Base-by-base conservation (phyloP, 2,888 invertebrate species). In the Aphrophora alni region DNA sequence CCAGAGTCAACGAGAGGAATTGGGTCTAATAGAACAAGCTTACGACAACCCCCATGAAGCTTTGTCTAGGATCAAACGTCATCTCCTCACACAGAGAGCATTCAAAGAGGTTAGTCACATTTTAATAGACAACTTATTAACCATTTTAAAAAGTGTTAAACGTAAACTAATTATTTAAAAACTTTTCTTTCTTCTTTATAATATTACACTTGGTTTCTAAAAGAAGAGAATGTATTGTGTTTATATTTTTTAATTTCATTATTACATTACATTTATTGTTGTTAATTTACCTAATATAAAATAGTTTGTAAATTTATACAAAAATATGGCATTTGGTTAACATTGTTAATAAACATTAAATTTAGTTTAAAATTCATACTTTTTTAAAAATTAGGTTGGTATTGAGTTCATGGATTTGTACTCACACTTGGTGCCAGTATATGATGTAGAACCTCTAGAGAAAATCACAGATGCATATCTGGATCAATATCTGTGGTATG, bases 401-500 rank as follows among this genome's bases (percentile, higher is more conserved):
- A 99, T 99, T 86, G 99, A 99, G 89, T 99, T 99, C 89, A 99
- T 99, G 99, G 99, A 99, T 88, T 91, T 99, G 80, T 99, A 99
- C 90, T 98, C 98, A 82, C 99, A 99, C 87, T 89, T 99, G 83
- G 98, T 99, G 83, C 99, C 99, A 0, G 99, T 99, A 0, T 99
- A 99, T 88, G 99, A 99, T 88, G 98, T 99, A 69, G 99, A 99
- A 87, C 99, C 99, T 0, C 89, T 99, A 79, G 99, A 99, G 89
- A 99, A 99, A 90, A 99, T 99, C 83, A 99, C 99, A 0, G 99
- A 99, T 88, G 99, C 99, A 0, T 99, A 99, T 89, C 90, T 99
- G 80, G 99, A 99, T 90, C 99, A 99, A 89, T 99, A 99, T 89
- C 90, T 99, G 75, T 99, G 99, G 99, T 97, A 97, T 87, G 99